A percentile compares a stretch with the other conserved stretches of the same genome.
phyloP scores from a whole-genome alignment of 2,113 vertebrate species.

The Diphyllodes magnificus region DNA sequence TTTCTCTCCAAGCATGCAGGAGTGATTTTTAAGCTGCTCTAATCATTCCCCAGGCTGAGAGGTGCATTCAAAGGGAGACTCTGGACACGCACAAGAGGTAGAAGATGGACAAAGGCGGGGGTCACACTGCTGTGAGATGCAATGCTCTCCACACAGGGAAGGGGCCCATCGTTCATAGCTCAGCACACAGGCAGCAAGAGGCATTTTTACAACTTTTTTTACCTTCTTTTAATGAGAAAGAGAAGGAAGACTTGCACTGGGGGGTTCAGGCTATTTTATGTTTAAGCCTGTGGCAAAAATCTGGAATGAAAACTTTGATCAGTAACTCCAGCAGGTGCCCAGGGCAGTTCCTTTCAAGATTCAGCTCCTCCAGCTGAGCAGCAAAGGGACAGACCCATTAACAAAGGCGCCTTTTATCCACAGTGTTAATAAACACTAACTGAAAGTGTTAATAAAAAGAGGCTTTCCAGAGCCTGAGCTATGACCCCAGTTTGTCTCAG shows the following conservation, averaged over 20 bases:
- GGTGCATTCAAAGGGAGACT: neutral
- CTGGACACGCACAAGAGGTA: neutral
- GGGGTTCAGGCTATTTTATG: neutral
- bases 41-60: neutral
- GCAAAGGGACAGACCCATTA: neutral
- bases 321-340: constrained; percentile 36
- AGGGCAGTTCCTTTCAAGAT: constrained; percentile 19
- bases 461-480: neutral
- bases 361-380: neutral
- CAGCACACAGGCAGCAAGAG: neutral
- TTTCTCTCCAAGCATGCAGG: neutral
- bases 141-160: neutral
- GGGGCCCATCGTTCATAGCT: rapidly evolving
- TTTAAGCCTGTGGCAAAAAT: neutral
- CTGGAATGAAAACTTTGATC: constrained; percentile 24
- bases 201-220: neutral
- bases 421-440: neutral
- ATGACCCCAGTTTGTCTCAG: neutral
- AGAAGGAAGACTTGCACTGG: neutral
- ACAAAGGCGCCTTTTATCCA: constrained; percentile 34
- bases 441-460: constrained; percentile 34
- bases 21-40: neutral
- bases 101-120: neutral
- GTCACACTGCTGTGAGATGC: neutral
- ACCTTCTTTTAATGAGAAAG: neutral